Percentiles rank a stretch among this genome's conserved stretches.
phyloP scores from a whole-genome alignment of 2,888 invertebrate species.

The Heliconius cydno region DNA sequence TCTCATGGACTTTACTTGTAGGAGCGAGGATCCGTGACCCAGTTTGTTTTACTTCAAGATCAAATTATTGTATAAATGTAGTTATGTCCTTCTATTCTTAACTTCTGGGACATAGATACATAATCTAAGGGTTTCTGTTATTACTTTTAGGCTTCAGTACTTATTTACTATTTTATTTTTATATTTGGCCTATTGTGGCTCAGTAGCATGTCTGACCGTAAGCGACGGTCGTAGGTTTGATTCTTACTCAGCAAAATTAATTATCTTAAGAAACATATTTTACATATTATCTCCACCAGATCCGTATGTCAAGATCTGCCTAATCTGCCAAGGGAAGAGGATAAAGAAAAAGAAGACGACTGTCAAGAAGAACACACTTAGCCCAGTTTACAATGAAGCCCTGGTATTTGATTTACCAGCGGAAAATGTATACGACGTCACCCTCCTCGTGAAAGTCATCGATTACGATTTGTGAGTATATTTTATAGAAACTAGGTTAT shows the following conservation, averaged over 20 bases:
- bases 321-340: slow-evolving; percentile 93
- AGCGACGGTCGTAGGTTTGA: too few relatives aligned
- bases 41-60: slow-evolving; percentile 17
- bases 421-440: slow-evolving; percentile 91
- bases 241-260: too few relatives aligned
- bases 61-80: slow-evolving; percentile 1
- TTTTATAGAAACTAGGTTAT: too few relatives aligned
- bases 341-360: slow-evolving; percentile 97
- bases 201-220: too few relatives aligned
- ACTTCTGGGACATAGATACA: neutral
- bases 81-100: neutral
- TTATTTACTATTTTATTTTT: neutral
- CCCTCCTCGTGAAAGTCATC: slow-evolving; percentile 92
- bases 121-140: neutral
- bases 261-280: too few relatives aligned
- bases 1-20: slow-evolving; percentile 5
- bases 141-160: neutral
- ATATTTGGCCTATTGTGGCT: too few relatives aligned
- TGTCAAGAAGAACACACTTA: slow-evolving; percentile 93
- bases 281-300: slow-evolving; percentile 77
- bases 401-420: slow-evolving; percentile 95
- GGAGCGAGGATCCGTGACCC: slow-evolving; percentile 7
- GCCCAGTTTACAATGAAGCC: slow-evolving; percentile 96
- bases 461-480: slow-evolving; percentile 92
- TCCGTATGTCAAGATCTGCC: slow-evolving; percentile 96